A percentile compares a stretch with the other conserved stretches of the same genome.
phyloP scores from a whole-genome alignment of 2,113 vertebrate genomes.

The Regulus satrapa region DNA sequence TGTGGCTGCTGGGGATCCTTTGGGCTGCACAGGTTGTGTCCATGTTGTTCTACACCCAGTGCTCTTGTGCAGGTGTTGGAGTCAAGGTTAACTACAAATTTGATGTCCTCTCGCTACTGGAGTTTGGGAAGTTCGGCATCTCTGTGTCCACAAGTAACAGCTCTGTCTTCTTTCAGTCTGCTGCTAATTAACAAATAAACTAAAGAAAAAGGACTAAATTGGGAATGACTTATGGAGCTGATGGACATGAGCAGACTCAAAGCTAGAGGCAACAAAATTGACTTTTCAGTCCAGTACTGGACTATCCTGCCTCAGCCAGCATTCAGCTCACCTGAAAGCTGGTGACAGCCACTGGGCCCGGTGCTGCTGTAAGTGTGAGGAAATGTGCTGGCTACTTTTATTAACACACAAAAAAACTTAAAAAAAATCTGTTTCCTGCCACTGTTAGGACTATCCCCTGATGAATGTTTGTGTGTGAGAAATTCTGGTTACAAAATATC shows the following conservation, averaged over 20 bases:
- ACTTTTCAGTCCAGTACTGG: not conserved
- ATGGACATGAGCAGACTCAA: not conserved
- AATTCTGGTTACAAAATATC: not conserved
- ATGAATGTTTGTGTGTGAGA: not conserved
- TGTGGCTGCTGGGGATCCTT: not conserved
- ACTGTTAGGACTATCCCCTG: not conserved
- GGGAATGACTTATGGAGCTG: not conserved
- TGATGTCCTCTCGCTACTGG: not conserved
- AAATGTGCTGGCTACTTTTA: not conserved
- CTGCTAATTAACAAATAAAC: not conserved
- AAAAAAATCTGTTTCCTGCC: not conserved
- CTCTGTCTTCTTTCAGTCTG: not conserved
- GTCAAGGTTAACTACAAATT: not conserved
- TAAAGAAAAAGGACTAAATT: not conserved
- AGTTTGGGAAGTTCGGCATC: not conserved
- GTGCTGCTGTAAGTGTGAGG: not conserved
- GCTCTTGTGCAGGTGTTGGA: not conserved
- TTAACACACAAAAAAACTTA: not conserved
- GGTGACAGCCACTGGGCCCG: no score
- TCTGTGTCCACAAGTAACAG: not conserved
- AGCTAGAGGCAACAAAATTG: not conserved
- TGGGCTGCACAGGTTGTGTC: not conserved
- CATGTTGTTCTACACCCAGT: not conserved
- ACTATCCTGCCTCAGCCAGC: not conserved
- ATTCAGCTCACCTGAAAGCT: not conserved